Percentiles rank a stretch among this genome's conserved stretches.
Conservation (phyloP, 2,888 invertebrate species). For the Drosophila multiciliata region DNA sequence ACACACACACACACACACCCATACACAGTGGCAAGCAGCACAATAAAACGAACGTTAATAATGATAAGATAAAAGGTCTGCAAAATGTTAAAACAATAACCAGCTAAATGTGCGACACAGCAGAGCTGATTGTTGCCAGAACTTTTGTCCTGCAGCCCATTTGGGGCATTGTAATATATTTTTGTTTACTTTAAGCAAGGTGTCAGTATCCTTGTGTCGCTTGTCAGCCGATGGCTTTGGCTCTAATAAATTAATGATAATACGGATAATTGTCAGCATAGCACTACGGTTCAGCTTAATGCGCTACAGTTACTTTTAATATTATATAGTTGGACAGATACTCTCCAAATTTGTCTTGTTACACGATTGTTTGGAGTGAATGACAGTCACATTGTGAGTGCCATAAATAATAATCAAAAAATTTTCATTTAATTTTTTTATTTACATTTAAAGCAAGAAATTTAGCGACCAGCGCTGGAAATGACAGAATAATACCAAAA, state of each 20-base stretch:
- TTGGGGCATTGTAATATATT: conserved; percentile 53
- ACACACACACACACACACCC: conserved; percentile 8
- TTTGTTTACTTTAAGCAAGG: conserved; percentile 23
- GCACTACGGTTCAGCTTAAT: conserved; percentile 32
- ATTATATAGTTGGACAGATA: conserved; percentile 12
- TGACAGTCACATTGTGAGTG: conserved; percentile 2
- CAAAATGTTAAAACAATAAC: conserved; percentile 79
- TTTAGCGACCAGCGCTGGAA: conserved; percentile 15
- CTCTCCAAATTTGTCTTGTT: conserved; percentile 15
- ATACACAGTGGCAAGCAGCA: conserved; percentile 44
- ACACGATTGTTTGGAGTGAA: conserved; percentile 15
- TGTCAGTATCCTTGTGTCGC: conserved; percentile 17
- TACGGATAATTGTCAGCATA: conserved; percentile 41
- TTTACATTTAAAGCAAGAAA: conserved; percentile 42
- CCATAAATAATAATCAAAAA: conserved; percentile 13
- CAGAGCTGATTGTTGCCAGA: conserved; percentile 51
- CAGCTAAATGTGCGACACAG: conserved; percentile 72
- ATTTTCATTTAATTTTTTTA: conserved; percentile 30
- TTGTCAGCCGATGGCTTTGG: conserved; percentile 47
- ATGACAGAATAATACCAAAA: conserved; percentile 50
- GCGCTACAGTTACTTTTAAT: conserved; percentile 13
- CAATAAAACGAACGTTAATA: conserved; percentile 80
- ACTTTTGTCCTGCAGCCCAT: conserved; percentile 32
- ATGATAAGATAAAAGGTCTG: conserved; percentile 75
- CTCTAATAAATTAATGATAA: conserved; percentile 77